These are phyloP conservation scores for Mus caroli DNA, from an alignment of 2,797 vertebrate genomes.

Conservation along the genomic window DNA sequence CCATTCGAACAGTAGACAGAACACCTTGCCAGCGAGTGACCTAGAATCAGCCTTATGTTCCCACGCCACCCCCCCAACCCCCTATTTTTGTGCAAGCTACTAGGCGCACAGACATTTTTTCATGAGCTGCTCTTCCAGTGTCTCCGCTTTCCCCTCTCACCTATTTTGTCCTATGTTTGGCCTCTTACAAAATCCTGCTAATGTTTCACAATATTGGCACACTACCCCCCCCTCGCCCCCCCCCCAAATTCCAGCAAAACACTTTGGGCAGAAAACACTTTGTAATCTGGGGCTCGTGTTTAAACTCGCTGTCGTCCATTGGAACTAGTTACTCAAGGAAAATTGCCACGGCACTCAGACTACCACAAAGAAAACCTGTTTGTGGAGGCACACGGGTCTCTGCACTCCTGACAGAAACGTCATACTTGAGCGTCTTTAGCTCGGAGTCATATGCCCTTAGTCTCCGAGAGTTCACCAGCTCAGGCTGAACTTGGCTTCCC, in stretches of 20 bases:
- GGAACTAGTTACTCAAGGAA: slow-evolving; percentile 83
- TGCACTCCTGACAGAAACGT: slow-evolving; percentile 41
- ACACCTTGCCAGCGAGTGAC: not conserved
- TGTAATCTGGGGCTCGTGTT: slow-evolving; percentile 68
- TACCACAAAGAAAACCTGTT: slow-evolving; percentile 62
- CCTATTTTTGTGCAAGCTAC: not conserved
- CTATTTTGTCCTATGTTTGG: slow-evolving; percentile 10
- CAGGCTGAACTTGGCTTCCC: slow-evolving; percentile 73
- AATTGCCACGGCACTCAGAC: slow-evolving; percentile 60
- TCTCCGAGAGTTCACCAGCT: slow-evolving; percentile 59
- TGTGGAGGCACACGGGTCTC: slow-evolving; percentile 48
- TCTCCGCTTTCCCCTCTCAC: slow-evolving; percentile 54
- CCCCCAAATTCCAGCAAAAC: slow-evolving; percentile 42
- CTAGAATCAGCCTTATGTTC: slow-evolving; percentile 6
- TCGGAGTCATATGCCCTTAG: slow-evolving; percentile 30
- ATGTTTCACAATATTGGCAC: slow-evolving; percentile 63
- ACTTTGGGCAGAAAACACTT: slow-evolving; percentile 81
- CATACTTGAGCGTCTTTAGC: slow-evolving; percentile 64
- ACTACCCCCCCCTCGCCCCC: not conserved
- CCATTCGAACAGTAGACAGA: not conserved
- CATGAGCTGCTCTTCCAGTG: not conserved
- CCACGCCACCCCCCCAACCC: not conserved
- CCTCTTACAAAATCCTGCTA: slow-evolving; percentile 71
- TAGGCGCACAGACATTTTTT: not conserved
- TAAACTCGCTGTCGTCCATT: slow-evolving; percentile 81